phyloP scores from a whole-genome alignment of 2,888 invertebrate genomes.

The Drosophila picticornis region DNA sequence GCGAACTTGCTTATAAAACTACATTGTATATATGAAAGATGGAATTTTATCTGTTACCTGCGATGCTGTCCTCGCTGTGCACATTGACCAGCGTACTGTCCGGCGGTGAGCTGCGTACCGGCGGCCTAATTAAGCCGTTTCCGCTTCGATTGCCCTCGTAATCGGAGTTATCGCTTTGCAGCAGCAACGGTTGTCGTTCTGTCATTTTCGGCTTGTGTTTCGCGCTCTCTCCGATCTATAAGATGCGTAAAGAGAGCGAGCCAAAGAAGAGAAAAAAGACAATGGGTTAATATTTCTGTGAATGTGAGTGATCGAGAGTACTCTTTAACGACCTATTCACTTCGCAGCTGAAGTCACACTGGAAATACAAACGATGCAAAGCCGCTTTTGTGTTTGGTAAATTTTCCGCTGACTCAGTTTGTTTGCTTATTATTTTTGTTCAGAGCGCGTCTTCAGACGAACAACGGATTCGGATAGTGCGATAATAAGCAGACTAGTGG shows the following conservation, averaged over 20 bases:
- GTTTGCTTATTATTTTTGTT: not conserved
- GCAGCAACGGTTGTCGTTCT: constrained; percentile 90
- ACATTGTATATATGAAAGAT: not conserved
- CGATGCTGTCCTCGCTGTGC: constrained; percentile 83
- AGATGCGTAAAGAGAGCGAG: constrained; percentile 8
- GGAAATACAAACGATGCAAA: constrained; percentile 32
- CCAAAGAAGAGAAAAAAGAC: constrained; percentile 8
- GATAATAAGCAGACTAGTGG: constrained; percentile 54
- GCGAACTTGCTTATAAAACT: not conserved
- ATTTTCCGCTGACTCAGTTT: constrained; percentile 67
- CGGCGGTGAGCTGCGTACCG: constrained; percentile 85
- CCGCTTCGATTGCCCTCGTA: constrained; percentile 70
- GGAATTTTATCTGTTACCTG: constrained; percentile 59
- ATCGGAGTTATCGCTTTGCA: constrained; percentile 78
- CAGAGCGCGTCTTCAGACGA: constrained; percentile 19
- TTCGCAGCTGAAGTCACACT: constrained; percentile 59
- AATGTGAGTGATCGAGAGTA: not conserved
- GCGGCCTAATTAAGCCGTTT: constrained; percentile 64
- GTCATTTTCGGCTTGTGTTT: constrained; percentile 86
- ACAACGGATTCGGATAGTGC: constrained; percentile 40
- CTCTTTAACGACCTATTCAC: constrained; percentile 32
- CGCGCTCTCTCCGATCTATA: constrained; percentile 56
- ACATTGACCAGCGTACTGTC: constrained; percentile 85
- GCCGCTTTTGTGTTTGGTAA: constrained; percentile 56
- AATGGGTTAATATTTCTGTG: not conserved